Conservation (phyloP, 2,888 invertebrate genomes). For the Folsomia candida region DNA sequence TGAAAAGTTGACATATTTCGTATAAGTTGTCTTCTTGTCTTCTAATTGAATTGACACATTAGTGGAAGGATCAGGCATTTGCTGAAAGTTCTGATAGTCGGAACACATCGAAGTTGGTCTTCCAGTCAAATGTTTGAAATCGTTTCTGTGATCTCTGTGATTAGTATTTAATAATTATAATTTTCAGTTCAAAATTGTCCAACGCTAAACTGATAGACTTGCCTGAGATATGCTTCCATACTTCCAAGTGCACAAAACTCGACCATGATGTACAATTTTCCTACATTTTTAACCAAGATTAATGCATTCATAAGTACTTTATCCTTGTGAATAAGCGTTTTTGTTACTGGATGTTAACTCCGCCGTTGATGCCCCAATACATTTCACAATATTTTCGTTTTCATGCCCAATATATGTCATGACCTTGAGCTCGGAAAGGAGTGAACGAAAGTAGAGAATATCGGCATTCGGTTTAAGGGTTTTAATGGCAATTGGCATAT, state of each 20-base stretch:
- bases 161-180: no score
- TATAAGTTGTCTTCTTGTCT: background rate
- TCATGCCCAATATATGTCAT: constrained; percentile 13
- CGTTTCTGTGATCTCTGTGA: constrained; percentile 13
- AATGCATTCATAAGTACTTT: background rate
- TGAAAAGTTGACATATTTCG: constrained; percentile 9
- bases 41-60: background rate
- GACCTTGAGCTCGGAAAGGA: constrained; percentile 14
- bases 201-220: no score
- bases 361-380: constrained; percentile 13
- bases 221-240: constrained; percentile 1
- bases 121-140: background rate
- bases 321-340: background rate
- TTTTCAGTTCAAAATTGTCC: no score
- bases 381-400: constrained; percentile 13
- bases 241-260: constrained; percentile 4
- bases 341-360: constrained; percentile 4
- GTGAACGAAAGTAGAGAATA: constrained; percentile 7
- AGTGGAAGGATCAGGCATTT: background rate
- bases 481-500: constrained; percentile 4
- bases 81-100: constrained; percentile 7
- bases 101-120: background rate
- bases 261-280: constrained; percentile 7
- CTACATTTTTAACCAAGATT: background rate
- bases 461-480: constrained; percentile 10